Base-by-base conservation (phyloP, 1,140 invertebrate species). In the Zaprionus africanus region DNA sequence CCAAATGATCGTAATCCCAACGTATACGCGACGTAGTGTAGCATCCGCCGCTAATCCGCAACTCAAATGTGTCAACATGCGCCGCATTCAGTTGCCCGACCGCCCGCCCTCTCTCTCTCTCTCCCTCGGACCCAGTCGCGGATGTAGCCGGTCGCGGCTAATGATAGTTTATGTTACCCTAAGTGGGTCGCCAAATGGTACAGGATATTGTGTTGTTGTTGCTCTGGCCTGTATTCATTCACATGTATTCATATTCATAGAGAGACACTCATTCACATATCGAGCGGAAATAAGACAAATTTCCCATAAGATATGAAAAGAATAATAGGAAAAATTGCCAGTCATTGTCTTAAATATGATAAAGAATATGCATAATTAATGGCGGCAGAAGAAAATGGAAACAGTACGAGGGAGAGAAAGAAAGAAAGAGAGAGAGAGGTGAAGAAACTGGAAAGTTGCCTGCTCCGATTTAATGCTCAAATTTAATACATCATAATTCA, bases 1-100 rank as follows among this genome's bases (percentile, higher is more conserved):
- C 91, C 82, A 75, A 92, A 92, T 90, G 91, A 90, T 90, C 90
- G 78, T 92, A 92, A 92, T 92, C 91, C 91, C 68, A 82, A 85
- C 90, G 78, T 17, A 51, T 19, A 19, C n/a, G 43, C 31, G 31
- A 9, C 31, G 9, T 4, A 34, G 7, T 19, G 46, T 12, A 88
- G 82, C 67, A 77, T 73, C 65, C 78, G 61, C 71, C 78, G 81
- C 91, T 92, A 92, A 92, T 92, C 91, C 91, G 88, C 91, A 91
- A 91, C 76, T 83, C 81, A 90, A 91, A 92, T 92, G 91, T 82
- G 83, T 53, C 82, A 87, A 92, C 91, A 92, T 92, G 91, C 81
- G 81, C 88, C 80, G 79, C 85, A 64, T 69, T 62, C 69, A 59
- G 59, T 72, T 54, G 53, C 51, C 62, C 53, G 49, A 53, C 62